Base-by-base conservation (phyloP, 2,113 vertebrate species). In the Dicerorhinus sumatrensis region DNA sequence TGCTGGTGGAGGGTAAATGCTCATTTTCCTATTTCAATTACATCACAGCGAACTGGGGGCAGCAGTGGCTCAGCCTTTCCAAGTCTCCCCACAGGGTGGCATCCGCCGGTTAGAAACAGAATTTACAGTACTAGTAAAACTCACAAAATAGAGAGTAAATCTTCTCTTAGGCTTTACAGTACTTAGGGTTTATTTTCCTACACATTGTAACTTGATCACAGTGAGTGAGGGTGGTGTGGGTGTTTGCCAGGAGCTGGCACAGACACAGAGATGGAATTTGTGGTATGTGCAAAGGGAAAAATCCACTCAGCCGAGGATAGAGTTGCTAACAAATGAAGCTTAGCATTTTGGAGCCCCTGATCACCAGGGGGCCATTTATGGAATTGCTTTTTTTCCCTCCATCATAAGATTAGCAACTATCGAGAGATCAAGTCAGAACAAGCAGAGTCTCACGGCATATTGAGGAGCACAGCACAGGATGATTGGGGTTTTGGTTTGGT, bases 11-110 rank as follows among this genome's bases (percentile, higher is more conserved):
- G 36, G 56, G 39, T 48, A 89, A 96, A 92, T 48, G 27, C 56
- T 9, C 6, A 75, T 33, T 97, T 60, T 2, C 0, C 0, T 31
- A 13, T 62, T 92, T 82, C 46, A 96, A 75, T 94, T 54, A 60
- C 48, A 56, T 60, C 69, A 48, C 54, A n/a, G 7, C 2, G 5
- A 75, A 73, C 1, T 6, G 13, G 80, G 20, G 0, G 0, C 0
- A 81, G 16, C 25, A 73, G 8, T 31, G 76, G 65, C 84, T 54
- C 48, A 60, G 92, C 79, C 69, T 67, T 98, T 91, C 98, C 92
- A 86, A 17, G 0, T 69, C 95, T 98, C 93, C 70, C 99, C 99
- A 97, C 98, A 98, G 54, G 99, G 97, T 98, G 99, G 99, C 99
- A 98, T 95, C 62, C 98, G 91, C 93, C 85, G 93, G 95, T 98